A percentile compares a stretch with the other conserved stretches of the same genome.
Evolutionary conservation across 2,113 vertebrate genomes (phyloP).

Genomic region (Esox niger): DNA sequence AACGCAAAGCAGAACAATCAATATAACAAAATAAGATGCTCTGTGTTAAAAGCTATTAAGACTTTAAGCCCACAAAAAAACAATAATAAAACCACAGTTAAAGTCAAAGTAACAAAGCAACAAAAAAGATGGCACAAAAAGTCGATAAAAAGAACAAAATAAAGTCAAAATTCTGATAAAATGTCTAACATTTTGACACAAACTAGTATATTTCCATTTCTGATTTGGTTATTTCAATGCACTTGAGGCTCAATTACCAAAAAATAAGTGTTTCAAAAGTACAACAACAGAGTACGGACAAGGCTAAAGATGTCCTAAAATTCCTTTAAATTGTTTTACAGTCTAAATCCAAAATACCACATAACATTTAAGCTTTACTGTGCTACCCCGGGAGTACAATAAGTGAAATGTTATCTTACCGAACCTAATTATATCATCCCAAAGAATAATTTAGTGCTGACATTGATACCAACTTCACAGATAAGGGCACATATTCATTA

Average conservation of each 20-base stretch:
- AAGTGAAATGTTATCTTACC: constrained; percentile 40
- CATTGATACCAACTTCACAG: constrained; percentile 34
- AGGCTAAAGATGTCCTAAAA: too few relatives aligned
- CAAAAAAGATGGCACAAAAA: constrained; percentile 62
- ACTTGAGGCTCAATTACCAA: constrained; percentile 52
- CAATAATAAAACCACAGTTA: constrained; percentile 12
- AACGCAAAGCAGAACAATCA: constrained; percentile 24
- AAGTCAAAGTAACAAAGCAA: constrained; percentile 47
- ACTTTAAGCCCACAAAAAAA: constrained; percentile 31
- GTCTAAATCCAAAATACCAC: constrained; percentile 18
- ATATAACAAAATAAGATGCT: constrained; percentile 22
- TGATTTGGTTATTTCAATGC: constrained; percentile 52
- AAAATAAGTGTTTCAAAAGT: constrained; percentile 20
- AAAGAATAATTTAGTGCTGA: constrained; percentile 43
- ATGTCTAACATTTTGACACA: constrained; percentile 31
- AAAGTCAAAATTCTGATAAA: constrained; percentile 23
- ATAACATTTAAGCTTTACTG: constrained; percentile 34
- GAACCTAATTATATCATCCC: constrained; percentile 43
- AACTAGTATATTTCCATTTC: constrained; percentile 7
- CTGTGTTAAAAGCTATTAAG: constrained; percentile 39
- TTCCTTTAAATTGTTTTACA: too few relatives aligned
- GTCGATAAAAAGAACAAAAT: constrained; percentile 23
- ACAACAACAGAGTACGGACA: constrained; percentile 2
- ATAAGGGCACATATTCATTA: constrained; percentile 10
- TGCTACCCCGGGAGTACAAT: constrained; percentile 42